Percentiles rank a stretch among this genome's conserved stretches.
Evolutionary conservation across 2,797 vertebrate species (phyloP).

Genomic region (Champsocephalus esox): DNA sequence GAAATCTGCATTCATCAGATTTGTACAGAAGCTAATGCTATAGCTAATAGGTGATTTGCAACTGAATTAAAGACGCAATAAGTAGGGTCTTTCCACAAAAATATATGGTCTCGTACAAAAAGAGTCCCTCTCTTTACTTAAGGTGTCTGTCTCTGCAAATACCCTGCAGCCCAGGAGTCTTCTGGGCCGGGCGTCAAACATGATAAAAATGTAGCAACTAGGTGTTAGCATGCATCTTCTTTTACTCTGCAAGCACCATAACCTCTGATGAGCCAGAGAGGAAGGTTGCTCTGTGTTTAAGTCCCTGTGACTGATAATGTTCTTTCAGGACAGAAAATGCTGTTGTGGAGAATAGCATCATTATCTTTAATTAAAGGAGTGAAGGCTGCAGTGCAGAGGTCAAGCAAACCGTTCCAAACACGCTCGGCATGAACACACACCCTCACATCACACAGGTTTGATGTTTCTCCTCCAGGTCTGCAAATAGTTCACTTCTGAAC

Average conservation of each 20-base stretch:
- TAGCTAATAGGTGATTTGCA: not conserved
- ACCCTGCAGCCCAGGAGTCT: not conserved
- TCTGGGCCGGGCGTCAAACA: not conserved
- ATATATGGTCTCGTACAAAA: no score
- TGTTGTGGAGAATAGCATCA: not conserved
- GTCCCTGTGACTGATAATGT: no score
- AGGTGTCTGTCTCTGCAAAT: no score
- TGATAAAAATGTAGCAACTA: no score
- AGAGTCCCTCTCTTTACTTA: no score
- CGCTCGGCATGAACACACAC: conserved; percentile 17
- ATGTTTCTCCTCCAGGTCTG: conserved; percentile 19
- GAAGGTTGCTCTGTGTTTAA: not conserved
- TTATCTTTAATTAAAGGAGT: not conserved
- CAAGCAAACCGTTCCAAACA: conserved; percentile 7
- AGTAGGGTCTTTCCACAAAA: no score
- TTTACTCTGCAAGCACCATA: no score
- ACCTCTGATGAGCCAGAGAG: no score
- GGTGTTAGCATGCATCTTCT: no score
- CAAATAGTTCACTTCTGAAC: conserved; percentile 47
- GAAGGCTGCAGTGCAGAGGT: conserved; percentile 13
- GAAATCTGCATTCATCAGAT: not conserved
- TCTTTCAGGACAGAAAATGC: not conserved
- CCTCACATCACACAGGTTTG: conserved; percentile 19
- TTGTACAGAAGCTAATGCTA: not conserved
- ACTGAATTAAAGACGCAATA: not conserved